These are phyloP conservation scores for Masticophis lateralis DNA, from an alignment of 2,797 vertebrate species.

Conservation along the genomic window DNA sequence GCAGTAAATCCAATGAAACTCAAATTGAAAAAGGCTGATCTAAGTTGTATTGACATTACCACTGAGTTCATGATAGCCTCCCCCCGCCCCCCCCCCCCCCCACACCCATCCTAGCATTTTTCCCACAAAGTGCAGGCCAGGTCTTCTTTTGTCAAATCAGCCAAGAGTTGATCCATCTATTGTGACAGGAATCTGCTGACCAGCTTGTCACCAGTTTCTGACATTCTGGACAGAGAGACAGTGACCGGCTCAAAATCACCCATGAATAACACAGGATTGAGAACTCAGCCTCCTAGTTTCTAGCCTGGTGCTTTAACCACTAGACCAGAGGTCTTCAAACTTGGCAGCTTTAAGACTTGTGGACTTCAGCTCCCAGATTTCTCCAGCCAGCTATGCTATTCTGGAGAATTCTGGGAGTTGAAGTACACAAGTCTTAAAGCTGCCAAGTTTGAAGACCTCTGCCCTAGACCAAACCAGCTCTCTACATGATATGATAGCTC, in stretches of 20 bases:
- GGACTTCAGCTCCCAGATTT: too few species aligned
- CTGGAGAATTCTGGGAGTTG: too few species aligned
- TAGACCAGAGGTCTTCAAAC: background rate
- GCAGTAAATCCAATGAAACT: background rate
- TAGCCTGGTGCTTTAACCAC: background rate
- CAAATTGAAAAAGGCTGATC: background rate
- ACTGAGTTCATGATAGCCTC: background rate
- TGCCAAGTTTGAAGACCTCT: too few species aligned
- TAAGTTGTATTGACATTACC: background rate
- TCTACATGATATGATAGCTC: background rate
- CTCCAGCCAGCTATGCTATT: too few species aligned
- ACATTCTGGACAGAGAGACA: background rate
- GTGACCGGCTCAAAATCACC: background rate
- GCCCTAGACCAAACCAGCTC: background rate
- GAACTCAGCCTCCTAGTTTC: background rate
- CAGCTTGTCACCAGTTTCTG: background rate
- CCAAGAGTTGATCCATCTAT: background rate
- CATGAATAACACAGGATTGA: background rate
- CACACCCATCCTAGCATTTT: background rate
- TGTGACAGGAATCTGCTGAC: background rate
- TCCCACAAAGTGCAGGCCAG: background rate
- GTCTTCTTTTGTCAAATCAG: background rate
- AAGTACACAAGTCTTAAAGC: too few species aligned
- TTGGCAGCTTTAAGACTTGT: too few species aligned
- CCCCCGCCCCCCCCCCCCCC: too few species aligned